Evolutionary conservation across 1,140 invertebrate genomes (phyloP), one percentile per base, ranked within the genome.

Genomic region (Dendroctonus valens): DNA sequence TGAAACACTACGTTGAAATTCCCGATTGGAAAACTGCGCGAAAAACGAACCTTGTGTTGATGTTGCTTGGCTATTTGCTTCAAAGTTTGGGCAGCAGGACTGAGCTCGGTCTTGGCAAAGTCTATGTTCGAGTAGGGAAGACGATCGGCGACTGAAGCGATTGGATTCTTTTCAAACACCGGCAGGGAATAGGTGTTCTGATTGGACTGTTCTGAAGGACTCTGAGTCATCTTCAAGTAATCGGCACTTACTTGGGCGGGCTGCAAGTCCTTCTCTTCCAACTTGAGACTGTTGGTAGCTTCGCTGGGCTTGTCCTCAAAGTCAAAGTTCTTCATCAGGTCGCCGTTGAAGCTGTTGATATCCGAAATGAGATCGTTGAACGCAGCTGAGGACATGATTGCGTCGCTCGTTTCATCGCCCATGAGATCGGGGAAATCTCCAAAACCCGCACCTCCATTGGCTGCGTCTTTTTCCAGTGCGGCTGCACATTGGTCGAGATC

Each of bases 51-150:
- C 58, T 92, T 94, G 79, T 94, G 92, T 79, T 96, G 93, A 77
- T 97, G 94, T 76, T 97, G 94, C 75, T 96, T 93, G 5, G 94
- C 94, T 93, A 96, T 95, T 73, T 96, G 93, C 77, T 96, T 96
- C 8, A 97, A 81, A 0, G 93, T 96, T 80, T 96, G 92, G 4
- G 94, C 94, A 0, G 94, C 94, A 6, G 93, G 90, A 59, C 91
- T 93, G 76, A 91, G 83, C 74, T 91, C 89, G 0, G 84, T 84
- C 67, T 86, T 86, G 59, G 79, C 77, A 69, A 83, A 83, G 58
- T 86, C 83, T 48, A 82, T 64, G 5, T 81, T 77, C 3, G 79
- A 75, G 52, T 83, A 83, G 6, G 81, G 52, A 15, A 76, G 71
- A 26, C 74, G 69, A 40, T 58, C 66, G 78, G 82, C 69, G 76